Evolutionary conservation across 2,888 invertebrate genomes (phyloP).

Genomic region (Yponomeuta cagnagella): DNA sequence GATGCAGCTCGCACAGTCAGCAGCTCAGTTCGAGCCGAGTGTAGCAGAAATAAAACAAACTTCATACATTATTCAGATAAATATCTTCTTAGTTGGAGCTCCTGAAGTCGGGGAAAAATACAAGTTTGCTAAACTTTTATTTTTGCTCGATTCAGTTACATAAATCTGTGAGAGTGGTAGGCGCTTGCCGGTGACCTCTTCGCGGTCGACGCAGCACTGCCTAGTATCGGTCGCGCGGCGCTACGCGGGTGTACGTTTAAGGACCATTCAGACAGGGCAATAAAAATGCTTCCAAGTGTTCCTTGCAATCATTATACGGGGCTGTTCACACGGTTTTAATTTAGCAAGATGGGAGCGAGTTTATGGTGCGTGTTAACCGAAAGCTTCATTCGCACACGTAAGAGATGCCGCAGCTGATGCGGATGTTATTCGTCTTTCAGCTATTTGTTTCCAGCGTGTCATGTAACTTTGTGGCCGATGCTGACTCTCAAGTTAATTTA

Average conservation of each 20-base stretch:
- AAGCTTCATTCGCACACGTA: background rate
- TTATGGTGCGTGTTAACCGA: background rate
- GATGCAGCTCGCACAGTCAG: background rate
- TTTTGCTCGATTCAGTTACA: background rate
- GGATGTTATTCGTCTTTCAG: background rate
- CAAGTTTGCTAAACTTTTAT: background rate
- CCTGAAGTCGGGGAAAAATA: background rate
- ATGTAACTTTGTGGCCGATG: background rate
- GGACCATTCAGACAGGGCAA: background rate
- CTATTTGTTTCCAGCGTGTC: background rate
- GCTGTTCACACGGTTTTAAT: background rate
- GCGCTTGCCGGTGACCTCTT: background rate
- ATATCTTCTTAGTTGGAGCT: background rate
- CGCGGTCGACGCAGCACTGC: background rate
- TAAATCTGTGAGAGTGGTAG: background rate
- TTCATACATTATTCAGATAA: background rate
- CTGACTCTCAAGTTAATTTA: too few species aligned
- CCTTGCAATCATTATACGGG: background rate
- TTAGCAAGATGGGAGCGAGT: background rate
- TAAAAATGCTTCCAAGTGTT: background rate
- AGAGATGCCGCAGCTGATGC: background rate
- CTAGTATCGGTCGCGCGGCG: background rate
- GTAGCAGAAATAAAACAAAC: background rate
- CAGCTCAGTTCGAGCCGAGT: background rate
- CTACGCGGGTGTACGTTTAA: background rate